These are phyloP conservation scores for Stenurella melanura DNA, from an alignment of 2,888 invertebrate genomes.

Conservation along the genomic window DNA sequence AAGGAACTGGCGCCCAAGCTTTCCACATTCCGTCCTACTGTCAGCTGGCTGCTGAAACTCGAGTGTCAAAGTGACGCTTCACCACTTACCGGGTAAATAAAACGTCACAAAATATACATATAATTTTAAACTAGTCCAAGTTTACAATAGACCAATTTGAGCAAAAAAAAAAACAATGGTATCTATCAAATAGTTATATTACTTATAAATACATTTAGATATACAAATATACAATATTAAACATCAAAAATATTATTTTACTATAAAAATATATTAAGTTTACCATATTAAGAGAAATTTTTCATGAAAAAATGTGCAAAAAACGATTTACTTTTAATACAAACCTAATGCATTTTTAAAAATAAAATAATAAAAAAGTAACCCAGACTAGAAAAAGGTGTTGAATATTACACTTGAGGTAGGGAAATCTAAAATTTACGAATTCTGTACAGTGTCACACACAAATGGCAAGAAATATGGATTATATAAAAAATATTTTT, in stretches of 20 bases:
- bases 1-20: too few species aligned
- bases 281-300: background rate
- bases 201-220: constrained; percentile 33
- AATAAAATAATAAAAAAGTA: constrained; percentile 9
- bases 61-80: too few species aligned
- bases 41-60: too few species aligned
- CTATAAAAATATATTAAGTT: constrained; percentile 24
- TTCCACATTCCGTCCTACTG: too few species aligned
- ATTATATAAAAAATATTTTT: constrained; percentile 11
- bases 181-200: constrained; percentile 20
- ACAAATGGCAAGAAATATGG: constrained; percentile 28
- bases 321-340: background rate
- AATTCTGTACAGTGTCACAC: constrained; percentile 13
- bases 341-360: constrained; percentile 1
- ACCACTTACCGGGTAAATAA: too few species aligned
- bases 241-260: constrained; percentile 23
- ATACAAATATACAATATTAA: constrained; percentile 32
- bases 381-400: constrained; percentile 31
- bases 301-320: background rate
- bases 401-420: constrained; percentile 24
- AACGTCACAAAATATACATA: too few species aligned
- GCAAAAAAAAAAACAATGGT: background rate
- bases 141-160: too few species aligned
- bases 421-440: constrained; percentile 10
- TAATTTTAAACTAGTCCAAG: too few species aligned